Evolutionary conservation across 2,113 vertebrate genomes (phyloP).

Genomic region (Poeciliopsis prolifica): DNA sequence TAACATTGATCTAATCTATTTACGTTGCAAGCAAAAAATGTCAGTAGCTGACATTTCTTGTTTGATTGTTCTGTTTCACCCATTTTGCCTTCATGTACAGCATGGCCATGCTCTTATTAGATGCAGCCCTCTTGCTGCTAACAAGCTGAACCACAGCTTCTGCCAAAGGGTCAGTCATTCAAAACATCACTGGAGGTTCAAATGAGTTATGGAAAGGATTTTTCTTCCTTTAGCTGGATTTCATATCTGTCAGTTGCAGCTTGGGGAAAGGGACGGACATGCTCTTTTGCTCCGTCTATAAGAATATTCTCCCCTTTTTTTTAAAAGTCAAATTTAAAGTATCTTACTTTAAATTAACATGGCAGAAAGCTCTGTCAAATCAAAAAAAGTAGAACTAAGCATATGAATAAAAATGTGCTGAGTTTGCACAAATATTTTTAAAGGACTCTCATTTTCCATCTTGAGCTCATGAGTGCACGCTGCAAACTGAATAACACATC

Average conservation of each 20-base stretch:
- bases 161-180: slow-evolving; percentile 26
- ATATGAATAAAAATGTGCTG: neutral
- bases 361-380: slow-evolving; percentile 2
- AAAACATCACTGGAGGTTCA: slow-evolving; percentile 27
- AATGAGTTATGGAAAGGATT: slow-evolving; percentile 33
- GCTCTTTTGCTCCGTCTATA: neutral
- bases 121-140: slow-evolving; percentile 13
- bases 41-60: neutral
- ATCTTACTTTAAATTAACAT: slow-evolving; percentile 1
- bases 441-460: slow-evolving; percentile 13
- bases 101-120: neutral
- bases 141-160: slow-evolving; percentile 21
- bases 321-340: slow-evolving; percentile 1
- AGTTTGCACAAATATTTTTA: slow-evolving; percentile 25
- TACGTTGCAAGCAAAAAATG: slow-evolving; percentile 1
- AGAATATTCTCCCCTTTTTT: neutral
- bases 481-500: slow-evolving; percentile 12
- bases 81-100: slow-evolving; percentile 4
- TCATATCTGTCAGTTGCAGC: slow-evolving; percentile 16
- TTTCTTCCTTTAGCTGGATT: slow-evolving; percentile 18
- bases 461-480: neutral
- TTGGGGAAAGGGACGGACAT: neutral
- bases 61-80: neutral
- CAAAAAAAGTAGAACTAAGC: neutral
- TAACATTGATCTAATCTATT: neutral